Evolutionary conservation across 2,888 invertebrate genomes (phyloP).

Genomic region (Ypsolopha scabrella): DNA sequence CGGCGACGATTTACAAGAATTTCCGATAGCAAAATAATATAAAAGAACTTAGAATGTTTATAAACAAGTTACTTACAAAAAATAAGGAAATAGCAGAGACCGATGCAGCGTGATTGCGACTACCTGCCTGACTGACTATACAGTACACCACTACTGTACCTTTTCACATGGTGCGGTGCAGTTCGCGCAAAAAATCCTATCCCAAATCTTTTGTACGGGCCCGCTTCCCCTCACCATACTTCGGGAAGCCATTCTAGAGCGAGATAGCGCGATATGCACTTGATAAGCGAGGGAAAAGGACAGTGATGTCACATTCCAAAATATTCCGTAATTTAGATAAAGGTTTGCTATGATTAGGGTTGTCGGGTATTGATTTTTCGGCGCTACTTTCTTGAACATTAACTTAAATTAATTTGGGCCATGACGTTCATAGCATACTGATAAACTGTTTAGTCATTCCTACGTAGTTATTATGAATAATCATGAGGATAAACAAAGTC

Average conservation of each 20-base stretch:
- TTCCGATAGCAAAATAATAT: too few species aligned
- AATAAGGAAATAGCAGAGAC: slow-evolving; percentile 8
- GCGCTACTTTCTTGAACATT: too few species aligned
- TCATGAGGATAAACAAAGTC: too few species aligned
- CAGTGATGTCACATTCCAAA: slow-evolving; percentile 56
- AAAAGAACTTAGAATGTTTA: neutral
- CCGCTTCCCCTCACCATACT: slow-evolving; percentile 49
- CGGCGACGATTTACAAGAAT: too few species aligned
- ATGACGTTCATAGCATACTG: too few species aligned
- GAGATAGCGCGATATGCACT: slow-evolving; percentile 26
- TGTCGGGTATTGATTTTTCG: slow-evolving; percentile 1
- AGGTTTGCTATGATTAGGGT: slow-evolving; percentile 49
- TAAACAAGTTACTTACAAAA: slow-evolving; percentile 4
- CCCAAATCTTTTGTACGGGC: slow-evolving; percentile 60
- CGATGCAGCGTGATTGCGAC: slow-evolving; percentile 2
- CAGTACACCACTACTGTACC: neutral
- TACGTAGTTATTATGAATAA: too few species aligned
- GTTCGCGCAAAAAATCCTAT: slow-evolving; percentile 61
- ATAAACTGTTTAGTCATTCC: too few species aligned
- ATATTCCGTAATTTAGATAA: slow-evolving; percentile 69
- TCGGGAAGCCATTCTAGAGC: slow-evolving; percentile 45
- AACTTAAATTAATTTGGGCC: too few species aligned
- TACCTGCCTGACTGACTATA: slow-evolving; percentile 3
- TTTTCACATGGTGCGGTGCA: slow-evolving; percentile 29
- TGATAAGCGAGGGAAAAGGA: slow-evolving; percentile 28